Evolutionary conservation across 37 sponge, comb jelly and placozoan species (phyloP).

Genomic region (Aplysina aerophoba): DNA sequence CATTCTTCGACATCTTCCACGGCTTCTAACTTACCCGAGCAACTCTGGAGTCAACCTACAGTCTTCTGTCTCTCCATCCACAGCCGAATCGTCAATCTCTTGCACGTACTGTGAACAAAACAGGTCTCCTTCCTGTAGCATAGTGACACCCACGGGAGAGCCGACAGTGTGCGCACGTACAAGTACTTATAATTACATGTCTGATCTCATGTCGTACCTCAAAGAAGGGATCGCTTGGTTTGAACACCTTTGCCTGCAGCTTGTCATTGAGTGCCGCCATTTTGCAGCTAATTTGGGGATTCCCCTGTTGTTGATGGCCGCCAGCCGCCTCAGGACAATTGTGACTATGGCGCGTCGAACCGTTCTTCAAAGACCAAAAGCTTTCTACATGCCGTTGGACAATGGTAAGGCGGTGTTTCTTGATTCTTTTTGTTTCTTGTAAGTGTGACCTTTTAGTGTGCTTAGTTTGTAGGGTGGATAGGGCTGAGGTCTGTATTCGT

Average conservation of each 20-base stretch:
- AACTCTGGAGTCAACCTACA: no score
- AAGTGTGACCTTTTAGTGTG: no score
- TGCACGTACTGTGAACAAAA: not conserved
- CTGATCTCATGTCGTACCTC: not conserved
- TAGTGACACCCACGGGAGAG: not conserved
- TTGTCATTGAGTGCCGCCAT: not conserved
- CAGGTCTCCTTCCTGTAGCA: not conserved
- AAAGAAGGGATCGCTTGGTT: constrained; percentile 10
- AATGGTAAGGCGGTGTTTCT: not conserved
- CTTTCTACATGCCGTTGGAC: not conserved
- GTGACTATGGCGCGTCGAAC: not conserved
- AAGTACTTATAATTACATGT: not conserved
- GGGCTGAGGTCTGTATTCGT: no score
- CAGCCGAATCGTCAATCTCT: not conserved
- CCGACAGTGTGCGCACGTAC: not conserved
- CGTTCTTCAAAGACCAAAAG: not conserved
- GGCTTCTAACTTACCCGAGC: no score
- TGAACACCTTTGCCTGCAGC: constrained; percentile 4
- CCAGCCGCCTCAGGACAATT: not conserved
- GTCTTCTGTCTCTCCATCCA: not conserved
- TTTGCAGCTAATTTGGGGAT: not conserved
- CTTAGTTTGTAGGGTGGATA: no score
- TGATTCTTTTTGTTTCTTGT: no score
- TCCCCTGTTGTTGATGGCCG: not conserved
- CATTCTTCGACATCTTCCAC: no score